Percentiles rank a stretch among this genome's conserved stretches.
Evolutionary conservation across 2,113 vertebrate genomes (phyloP).

Genomic region (Pyxicephalus adspersus): DNA sequence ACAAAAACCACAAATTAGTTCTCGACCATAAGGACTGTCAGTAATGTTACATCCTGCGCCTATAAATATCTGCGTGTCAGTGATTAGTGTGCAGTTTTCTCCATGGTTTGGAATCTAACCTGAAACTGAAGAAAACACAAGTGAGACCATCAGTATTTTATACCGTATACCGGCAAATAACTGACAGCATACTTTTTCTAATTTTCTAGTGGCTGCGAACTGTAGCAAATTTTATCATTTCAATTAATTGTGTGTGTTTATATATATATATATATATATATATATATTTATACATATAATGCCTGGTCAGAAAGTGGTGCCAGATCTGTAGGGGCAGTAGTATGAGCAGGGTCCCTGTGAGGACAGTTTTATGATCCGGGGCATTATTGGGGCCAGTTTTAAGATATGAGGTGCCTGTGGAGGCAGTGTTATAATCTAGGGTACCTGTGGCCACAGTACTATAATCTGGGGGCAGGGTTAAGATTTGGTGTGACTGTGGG

Average conservation of each 20-base stretch:
- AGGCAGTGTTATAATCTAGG: neutral
- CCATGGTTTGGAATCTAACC: neutral
- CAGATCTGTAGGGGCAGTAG: too few relatives aligned
- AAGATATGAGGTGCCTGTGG: neutral
- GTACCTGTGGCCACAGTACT: neutral
- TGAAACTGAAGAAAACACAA: neutral
- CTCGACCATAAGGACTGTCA: neutral
- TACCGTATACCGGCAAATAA: neutral
- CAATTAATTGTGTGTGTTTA: too few relatives aligned
- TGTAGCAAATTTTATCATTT: too few relatives aligned
- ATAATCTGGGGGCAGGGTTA: too few relatives aligned
- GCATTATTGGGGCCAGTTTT: too few relatives aligned
- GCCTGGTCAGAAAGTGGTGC: too few relatives aligned
- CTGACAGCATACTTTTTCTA: neutral
- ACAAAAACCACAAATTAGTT: conserved; percentile 10
- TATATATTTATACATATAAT: too few relatives aligned
- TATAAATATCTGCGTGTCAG: neutral
- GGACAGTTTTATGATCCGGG: too few relatives aligned
- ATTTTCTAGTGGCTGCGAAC: too few relatives aligned
- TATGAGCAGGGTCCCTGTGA: too few relatives aligned
- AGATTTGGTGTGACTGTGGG: too few relatives aligned
- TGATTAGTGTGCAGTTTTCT: neutral
- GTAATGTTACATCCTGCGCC: neutral
- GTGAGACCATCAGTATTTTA: neutral
- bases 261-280: too few relatives aligned